Conservation (phyloP, 2,113 vertebrate species). For the Cyanoderma ruficeps region DNA sequence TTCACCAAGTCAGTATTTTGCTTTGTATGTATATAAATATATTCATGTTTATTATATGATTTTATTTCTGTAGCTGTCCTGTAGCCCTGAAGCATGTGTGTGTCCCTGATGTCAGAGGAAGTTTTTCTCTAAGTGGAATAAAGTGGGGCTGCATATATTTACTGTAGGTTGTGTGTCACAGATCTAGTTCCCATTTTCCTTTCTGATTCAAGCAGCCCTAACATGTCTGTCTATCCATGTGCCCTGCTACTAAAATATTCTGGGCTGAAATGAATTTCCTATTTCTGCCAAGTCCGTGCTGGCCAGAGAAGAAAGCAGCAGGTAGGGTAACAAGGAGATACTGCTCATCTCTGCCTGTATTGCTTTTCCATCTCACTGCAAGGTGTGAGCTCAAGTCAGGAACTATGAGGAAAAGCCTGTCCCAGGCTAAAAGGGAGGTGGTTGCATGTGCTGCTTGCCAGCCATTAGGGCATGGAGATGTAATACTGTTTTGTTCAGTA, state of each 20-base stretch:
- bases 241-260: not conserved
- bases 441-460: not conserved
- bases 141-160: not conserved
- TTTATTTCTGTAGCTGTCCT: not conserved
- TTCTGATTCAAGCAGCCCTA: not conserved
- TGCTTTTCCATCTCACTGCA: not conserved
- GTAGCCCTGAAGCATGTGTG: not conserved
- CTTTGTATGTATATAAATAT: not conserved
- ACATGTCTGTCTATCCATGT: not conserved
- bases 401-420: not conserved
- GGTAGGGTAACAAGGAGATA: not conserved
- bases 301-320: not conserved
- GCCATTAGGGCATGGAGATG: not conserved
- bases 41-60: not conserved
- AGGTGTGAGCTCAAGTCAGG: not conserved
- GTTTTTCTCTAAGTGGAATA: not conserved
- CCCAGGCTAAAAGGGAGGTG: not conserved
- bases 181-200: not conserved
- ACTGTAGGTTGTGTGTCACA: not conserved
- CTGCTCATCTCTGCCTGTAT: not conserved
- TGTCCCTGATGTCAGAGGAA: not conserved
- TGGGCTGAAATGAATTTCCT: not conserved
- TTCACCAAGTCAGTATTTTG: not conserved
- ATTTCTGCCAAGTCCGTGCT: not conserved
- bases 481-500: not conserved